A percentile compares a stretch with the other conserved stretches of the same genome.
These are phyloP conservation scores for Macquaria australasica DNA, from an alignment of 2,113 vertebrate species.

Conservation along the genomic window DNA sequence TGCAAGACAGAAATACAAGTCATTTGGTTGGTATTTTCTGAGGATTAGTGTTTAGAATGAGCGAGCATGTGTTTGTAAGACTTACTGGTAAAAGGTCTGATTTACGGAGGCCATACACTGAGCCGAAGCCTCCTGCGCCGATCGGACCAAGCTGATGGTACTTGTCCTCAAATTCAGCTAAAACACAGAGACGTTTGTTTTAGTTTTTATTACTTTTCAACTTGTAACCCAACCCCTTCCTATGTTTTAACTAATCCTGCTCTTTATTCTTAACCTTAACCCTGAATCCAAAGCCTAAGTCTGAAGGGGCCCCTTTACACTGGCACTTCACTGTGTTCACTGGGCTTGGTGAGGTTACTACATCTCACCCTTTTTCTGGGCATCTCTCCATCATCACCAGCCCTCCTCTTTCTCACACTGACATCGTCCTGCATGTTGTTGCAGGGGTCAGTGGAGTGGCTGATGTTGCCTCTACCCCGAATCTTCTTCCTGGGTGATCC, in stretches of 20 bases:
- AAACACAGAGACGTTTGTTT: neutral
- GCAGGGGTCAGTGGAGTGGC: neutral
- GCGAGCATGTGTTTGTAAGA: neutral
- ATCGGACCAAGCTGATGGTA: neutral
- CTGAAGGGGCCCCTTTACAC: too few species aligned
- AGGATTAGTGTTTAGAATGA: neutral
- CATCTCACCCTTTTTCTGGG: too few species aligned
- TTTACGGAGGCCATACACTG: neutral
- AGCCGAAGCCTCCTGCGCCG: neutral
- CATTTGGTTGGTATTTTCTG: neutral
- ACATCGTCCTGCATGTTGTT: neutral
- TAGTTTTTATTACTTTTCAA: neutral
- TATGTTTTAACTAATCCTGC: neutral
- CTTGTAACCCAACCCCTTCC: neutral
- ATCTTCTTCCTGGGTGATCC: neutral
- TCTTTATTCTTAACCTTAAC: neutral
- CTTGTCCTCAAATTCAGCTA: neutral
- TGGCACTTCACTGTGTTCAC: too few species aligned
- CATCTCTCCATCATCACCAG: neutral
- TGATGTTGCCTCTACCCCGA: neutral
- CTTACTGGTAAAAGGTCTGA: neutral
- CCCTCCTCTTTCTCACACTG: too few species aligned
- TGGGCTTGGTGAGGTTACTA: too few species aligned
- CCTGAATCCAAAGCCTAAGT: neutral
- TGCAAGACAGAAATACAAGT: neutral